phyloP scores from a whole-genome alignment of 2,888 invertebrate species.

The Ormyrus nitidulus region DNA sequence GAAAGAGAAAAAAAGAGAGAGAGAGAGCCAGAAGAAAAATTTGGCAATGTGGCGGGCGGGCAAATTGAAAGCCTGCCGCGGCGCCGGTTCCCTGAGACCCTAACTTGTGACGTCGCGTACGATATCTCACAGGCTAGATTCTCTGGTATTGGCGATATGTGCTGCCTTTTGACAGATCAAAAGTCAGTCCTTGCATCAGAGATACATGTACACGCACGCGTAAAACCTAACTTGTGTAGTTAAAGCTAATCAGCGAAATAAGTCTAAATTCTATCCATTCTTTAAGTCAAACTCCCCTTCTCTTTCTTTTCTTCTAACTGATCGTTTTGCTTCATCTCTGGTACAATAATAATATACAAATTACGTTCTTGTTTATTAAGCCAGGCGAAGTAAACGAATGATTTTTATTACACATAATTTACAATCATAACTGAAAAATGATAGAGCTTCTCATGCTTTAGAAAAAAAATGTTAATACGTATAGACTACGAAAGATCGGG shows the following conservation, averaged over 20 bases:
- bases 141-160: conserved; percentile 82
- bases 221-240: not conserved
- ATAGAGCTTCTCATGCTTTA: too few relatives aligned
- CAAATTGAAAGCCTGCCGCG: conserved; percentile 75
- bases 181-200: conserved; percentile 52
- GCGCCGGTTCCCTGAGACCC: conserved; percentile 87
- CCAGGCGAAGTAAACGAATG: too few relatives aligned
- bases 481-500: too few relatives aligned
- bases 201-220: not conserved
- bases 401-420: too few relatives aligned
- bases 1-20: conserved; percentile 55
- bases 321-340: too few relatives aligned
- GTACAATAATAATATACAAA: too few relatives aligned
- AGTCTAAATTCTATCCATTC: not conserved
- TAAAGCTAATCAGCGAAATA: not conserved
- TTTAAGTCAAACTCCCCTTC: too few relatives aligned
- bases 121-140: conserved; percentile 84
- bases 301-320: too few relatives aligned
- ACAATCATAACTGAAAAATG: too few relatives aligned
- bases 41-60: conserved; percentile 69
- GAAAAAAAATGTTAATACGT: too few relatives aligned
- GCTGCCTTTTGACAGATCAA: conserved; percentile 75
- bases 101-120: conserved; percentile 83
- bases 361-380: too few relatives aligned
- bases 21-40: conserved; percentile 48